These are phyloP conservation scores for Melangyna quadrimaculata DNA, from an alignment of 2,888 invertebrate species.

Conservation along the genomic window DNA sequence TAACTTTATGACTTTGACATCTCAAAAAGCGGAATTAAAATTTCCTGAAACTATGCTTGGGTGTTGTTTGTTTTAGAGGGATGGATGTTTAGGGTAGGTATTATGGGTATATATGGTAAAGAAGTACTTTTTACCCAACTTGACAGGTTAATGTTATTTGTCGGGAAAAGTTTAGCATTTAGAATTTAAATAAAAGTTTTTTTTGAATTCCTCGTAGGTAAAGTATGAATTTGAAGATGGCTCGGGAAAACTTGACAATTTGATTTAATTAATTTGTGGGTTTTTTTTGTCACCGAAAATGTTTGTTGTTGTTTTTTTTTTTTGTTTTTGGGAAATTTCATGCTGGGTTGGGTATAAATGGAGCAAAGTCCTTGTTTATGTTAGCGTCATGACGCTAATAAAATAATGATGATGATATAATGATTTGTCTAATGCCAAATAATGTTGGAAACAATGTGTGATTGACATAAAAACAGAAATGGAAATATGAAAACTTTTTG, in stretches of 20 bases:
- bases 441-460: no score
- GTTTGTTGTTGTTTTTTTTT: background rate
- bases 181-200: background rate
- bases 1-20: conserved; percentile 29
- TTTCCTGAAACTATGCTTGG: background rate
- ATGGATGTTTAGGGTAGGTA: background rate
- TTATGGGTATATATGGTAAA: background rate
- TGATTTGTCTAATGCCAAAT: no score
- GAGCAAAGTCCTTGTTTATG: background rate
- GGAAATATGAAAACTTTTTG: no score
- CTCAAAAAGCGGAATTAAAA: conserved; percentile 17
- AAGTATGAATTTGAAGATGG: background rate
- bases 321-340: background rate
- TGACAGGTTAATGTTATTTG: conserved; percentile 22
- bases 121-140: background rate
- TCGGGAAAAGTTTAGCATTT: background rate
- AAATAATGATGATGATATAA: no score
- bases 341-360: background rate
- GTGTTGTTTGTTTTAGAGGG: conserved; percentile 1
- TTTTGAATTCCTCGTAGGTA: background rate
- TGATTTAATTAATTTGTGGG: background rate
- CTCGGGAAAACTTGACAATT: background rate
- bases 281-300: background rate
- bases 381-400: no score
- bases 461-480: no score